Percentiles rank a stretch among this genome's conserved stretches.
Evolutionary conservation across 2,888 invertebrate genomes (phyloP).

Genomic region (Drosophila anomalipes): DNA sequence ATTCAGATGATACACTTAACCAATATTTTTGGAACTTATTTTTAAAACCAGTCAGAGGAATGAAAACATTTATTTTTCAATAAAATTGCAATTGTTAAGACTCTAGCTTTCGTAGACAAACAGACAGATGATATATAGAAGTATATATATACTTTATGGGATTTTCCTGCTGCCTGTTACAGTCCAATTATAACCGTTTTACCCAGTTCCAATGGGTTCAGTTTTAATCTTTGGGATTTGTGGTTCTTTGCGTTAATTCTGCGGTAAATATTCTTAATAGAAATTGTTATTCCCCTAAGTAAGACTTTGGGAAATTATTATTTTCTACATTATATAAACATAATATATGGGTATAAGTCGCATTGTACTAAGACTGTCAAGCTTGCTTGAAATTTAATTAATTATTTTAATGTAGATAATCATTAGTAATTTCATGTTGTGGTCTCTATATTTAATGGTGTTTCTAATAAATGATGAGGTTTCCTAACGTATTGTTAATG

Average conservation of each 20-base stretch:
- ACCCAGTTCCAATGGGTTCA: not conserved
- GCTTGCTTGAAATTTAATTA: not conserved
- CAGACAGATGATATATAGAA: not conserved
- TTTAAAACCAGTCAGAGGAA: not conserved
- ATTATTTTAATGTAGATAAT: not conserved
- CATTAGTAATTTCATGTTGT: not conserved
- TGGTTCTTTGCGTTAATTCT: not conserved
- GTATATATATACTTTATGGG: not conserved
- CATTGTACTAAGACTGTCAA: not conserved
- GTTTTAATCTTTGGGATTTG: not conserved
- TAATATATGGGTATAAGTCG: not conserved
- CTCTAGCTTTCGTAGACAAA: not conserved
- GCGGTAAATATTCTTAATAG: not conserved
- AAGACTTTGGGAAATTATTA: not conserved
- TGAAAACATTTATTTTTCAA: not conserved
- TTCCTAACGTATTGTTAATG: not conserved
- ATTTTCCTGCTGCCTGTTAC: not conserved
- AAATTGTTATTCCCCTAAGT: not conserved
- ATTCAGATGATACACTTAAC: not conserved
- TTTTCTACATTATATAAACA: not conserved
- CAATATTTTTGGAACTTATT: too few relatives aligned
- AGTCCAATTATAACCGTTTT: not conserved
- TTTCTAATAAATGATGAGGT: not conserved
- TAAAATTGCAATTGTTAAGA: accelerated
- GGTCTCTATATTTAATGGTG: not conserved